Percentiles rank a stretch among this genome's conserved stretches.
These are phyloP conservation scores for Urocolius indicus DNA, from an alignment of 2,113 vertebrate species.

Conservation along the genomic window DNA sequence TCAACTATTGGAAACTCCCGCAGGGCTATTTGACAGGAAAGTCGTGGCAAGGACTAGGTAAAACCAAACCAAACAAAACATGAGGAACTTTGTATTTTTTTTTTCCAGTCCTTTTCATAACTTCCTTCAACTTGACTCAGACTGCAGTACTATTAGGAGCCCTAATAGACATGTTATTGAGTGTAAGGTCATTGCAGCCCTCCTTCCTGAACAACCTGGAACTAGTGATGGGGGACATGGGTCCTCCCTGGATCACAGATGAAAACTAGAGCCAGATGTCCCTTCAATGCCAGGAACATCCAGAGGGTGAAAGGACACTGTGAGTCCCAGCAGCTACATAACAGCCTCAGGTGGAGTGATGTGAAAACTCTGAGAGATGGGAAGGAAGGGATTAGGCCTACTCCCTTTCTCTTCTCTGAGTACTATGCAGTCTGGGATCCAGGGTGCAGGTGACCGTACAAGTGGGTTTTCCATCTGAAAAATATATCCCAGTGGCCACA, in stretches of 20 bases:
- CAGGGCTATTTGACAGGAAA: neutral
- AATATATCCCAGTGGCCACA: rapidly evolving
- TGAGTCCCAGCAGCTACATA: neutral
- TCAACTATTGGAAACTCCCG: neutral
- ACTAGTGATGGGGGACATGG: neutral
- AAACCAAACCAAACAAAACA: neutral
- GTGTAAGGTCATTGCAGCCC: neutral
- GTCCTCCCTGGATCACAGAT: neutral
- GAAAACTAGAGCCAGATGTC: neutral
- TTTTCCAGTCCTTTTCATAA: neutral
- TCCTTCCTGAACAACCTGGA: neutral
- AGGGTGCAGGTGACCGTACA: neutral
- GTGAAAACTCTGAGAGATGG: neutral
- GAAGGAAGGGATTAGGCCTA: neutral
- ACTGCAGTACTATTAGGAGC: neutral
- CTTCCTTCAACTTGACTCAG: neutral
- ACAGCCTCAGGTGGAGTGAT: neutral
- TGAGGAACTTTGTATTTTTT: rapidly evolving
- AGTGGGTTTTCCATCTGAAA: neutral
- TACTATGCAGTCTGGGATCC: neutral
- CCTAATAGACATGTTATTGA: neutral
- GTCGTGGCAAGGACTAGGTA: neutral
- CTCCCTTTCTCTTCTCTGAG: neutral
- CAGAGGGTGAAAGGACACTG: rapidly evolving
- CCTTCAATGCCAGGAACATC: neutral